Conservation (phyloP, 2,888 invertebrate species). For the Timema podura region DNA sequence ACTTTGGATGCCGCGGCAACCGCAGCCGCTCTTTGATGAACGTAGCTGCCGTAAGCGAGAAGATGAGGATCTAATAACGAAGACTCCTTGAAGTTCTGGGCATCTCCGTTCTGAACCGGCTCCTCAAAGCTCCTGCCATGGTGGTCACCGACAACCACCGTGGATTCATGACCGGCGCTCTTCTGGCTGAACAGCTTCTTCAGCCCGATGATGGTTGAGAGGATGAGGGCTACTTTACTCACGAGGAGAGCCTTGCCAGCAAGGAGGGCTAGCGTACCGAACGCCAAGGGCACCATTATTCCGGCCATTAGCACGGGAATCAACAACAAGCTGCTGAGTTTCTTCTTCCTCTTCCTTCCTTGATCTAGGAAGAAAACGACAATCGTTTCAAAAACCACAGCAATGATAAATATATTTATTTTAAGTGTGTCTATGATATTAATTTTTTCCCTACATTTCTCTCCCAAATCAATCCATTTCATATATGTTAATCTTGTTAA, state of each 20-base stretch:
- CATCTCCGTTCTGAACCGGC: slow-evolving; percentile 29
- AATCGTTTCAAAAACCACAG: too few relatives aligned
- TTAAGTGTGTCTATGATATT: too few relatives aligned
- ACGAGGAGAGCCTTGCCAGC: slow-evolving; percentile 84
- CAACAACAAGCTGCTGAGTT: slow-evolving; percentile 67
- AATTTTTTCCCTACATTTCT: too few relatives aligned
- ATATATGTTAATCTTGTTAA: too few relatives aligned
- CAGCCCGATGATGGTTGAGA: slow-evolving; percentile 77
- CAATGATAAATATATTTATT: too few relatives aligned
- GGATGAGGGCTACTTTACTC: slow-evolving; percentile 74
- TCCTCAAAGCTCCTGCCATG: slow-evolving; percentile 40
- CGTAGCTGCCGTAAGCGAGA: slow-evolving; percentile 59
- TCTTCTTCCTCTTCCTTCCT: slow-evolving; percentile 62
- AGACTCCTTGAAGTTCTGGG: slow-evolving; percentile 35
- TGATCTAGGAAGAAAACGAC: too few relatives aligned
- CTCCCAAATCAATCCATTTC: too few relatives aligned
- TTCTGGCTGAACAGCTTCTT: slow-evolving; percentile 67
- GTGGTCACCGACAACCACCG: slow-evolving; percentile 40
- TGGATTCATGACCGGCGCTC: slow-evolving; percentile 43
- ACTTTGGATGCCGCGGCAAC: too few relatives aligned
- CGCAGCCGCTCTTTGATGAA: slow-evolving; percentile 9
- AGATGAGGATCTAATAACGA: slow-evolving; percentile 43
- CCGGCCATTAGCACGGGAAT: slow-evolving; percentile 78
- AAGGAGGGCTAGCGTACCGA: slow-evolving; percentile 74
- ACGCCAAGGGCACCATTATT: slow-evolving; percentile 74